A percentile compares a stretch with the other conserved stretches of the same genome.
These are phyloP conservation scores for Dufourea novaeangliae DNA, from an alignment of 1,140 invertebrate genomes.

Conservation along the genomic window DNA sequence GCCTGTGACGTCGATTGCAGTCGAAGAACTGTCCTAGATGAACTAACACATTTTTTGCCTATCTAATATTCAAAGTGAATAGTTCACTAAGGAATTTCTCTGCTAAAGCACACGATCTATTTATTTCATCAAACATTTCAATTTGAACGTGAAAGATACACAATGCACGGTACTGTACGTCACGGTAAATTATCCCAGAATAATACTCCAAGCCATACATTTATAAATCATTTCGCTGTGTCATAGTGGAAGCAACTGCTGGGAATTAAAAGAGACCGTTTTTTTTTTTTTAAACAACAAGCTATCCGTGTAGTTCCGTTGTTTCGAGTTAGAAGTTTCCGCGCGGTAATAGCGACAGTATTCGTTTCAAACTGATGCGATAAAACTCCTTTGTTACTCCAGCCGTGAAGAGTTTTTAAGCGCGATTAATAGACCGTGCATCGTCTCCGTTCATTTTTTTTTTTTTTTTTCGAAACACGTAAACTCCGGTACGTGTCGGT, in stretches of 20 bases:
- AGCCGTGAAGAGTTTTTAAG: constrained; percentile 4
- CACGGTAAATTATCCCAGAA: too few species aligned
- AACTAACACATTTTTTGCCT: too few species aligned
- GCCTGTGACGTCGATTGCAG: too few species aligned
- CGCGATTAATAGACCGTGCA: constrained; percentile 10
- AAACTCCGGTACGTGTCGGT: background rate
- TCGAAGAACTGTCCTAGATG: too few species aligned
- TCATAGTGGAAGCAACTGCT: background rate
- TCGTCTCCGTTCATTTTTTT: too few species aligned
- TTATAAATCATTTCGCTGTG: background rate
- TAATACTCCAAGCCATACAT: too few species aligned
- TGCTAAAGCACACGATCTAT: too few species aligned
- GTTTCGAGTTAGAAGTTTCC: background rate
- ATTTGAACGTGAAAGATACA: too few species aligned
- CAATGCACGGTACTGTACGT: too few species aligned
- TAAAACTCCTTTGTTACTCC: constrained; percentile 8
- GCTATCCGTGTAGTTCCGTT: background rate
- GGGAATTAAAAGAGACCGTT: background rate
- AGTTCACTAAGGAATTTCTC: too few species aligned
- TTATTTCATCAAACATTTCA: too few species aligned
- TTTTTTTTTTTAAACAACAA: constrained; percentile 22
- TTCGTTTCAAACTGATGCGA: background rate
- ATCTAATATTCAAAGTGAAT: too few species aligned
- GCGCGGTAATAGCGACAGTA: background rate
- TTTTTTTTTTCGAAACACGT: background rate